These are phyloP conservation scores for Glaucopsyche alexis DNA, from an alignment of 2,888 invertebrate species.

Conservation along the genomic window DNA sequence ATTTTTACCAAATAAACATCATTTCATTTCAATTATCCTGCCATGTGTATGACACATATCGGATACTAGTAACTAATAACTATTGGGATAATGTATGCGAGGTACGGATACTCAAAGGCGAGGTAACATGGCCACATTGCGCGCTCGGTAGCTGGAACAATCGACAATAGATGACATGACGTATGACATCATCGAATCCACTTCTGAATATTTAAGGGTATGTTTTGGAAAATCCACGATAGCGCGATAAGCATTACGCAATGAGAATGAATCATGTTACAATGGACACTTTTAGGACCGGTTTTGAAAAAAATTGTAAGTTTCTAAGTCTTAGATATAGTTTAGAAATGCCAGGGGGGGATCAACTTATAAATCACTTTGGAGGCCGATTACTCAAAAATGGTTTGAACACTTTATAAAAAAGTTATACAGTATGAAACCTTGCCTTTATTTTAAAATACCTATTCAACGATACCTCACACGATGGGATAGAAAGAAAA, in stretches of 20 bases:
- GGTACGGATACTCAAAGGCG: too few relatives aligned
- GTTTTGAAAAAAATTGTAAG: too few relatives aligned
- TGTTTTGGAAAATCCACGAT: slow-evolving; percentile 8
- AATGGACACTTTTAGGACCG: too few relatives aligned
- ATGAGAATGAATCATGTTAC: neutral
- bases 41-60: neutral
- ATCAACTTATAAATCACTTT: too few relatives aligned
- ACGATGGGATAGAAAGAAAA: neutral
- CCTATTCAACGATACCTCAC: too few relatives aligned
- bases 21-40: too few relatives aligned
- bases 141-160: neutral
- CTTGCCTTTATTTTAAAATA: too few relatives aligned
- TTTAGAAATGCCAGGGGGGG: too few relatives aligned
- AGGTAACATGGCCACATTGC: neutral
- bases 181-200: slow-evolving; percentile 11
- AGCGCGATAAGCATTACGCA: neutral
- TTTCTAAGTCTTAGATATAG: too few relatives aligned
- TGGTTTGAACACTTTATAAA: too few relatives aligned
- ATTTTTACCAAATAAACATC: too few relatives aligned
- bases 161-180: slow-evolving; percentile 25
- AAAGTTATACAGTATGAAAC: too few relatives aligned
- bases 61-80: neutral
- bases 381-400: neutral
- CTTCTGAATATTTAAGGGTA: slow-evolving; percentile 18
- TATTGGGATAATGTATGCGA: slow-evolving; percentile 21